A percentile compares a stretch with the other conserved stretches of the same genome.
Conservation (phyloP, 2,888 invertebrate species). For the Aphrophora alni region DNA sequence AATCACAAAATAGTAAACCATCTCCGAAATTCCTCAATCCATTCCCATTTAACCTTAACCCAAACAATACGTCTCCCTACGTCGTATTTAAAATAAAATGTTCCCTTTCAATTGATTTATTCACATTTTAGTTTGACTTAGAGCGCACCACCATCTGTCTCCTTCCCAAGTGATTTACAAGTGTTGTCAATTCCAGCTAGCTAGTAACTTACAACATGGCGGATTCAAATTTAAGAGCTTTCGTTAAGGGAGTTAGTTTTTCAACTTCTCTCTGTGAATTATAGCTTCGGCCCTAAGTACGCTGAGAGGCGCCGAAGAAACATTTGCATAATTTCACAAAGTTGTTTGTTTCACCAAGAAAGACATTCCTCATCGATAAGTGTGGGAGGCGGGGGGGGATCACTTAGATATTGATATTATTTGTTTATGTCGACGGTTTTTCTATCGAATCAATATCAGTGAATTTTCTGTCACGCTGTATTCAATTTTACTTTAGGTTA, state of each 20-base stretch:
- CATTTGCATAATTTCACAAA: neutral
- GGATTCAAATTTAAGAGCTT: constrained; percentile 9
- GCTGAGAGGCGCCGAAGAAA: neutral
- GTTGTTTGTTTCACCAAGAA: neutral
- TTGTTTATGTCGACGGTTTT: no score
- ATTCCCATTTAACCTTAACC: no score
- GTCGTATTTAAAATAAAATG: no score
- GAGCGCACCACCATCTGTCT: neutral
- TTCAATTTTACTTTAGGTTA: no score
- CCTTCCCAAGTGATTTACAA: neutral
- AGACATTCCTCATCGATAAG: neutral
- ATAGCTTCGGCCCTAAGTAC: neutral
- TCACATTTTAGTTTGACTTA: neutral
- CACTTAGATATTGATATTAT: no score
- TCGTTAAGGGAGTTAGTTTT: neutral
- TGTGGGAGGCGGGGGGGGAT: no score
- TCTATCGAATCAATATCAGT: no score
- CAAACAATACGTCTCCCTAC: no score
- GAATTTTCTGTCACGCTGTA: no score
- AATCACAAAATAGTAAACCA: no score
- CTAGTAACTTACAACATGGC: neutral
- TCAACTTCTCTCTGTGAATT: neutral
- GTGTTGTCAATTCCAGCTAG: neutral
- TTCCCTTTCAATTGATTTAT: neutral
- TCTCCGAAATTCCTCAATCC: no score